Percentiles rank a stretch among this genome's conserved stretches.
These are phyloP conservation scores for Lagopus leucura DNA, from an alignment of 2,113 vertebrate species.

Conservation along the genomic window DNA sequence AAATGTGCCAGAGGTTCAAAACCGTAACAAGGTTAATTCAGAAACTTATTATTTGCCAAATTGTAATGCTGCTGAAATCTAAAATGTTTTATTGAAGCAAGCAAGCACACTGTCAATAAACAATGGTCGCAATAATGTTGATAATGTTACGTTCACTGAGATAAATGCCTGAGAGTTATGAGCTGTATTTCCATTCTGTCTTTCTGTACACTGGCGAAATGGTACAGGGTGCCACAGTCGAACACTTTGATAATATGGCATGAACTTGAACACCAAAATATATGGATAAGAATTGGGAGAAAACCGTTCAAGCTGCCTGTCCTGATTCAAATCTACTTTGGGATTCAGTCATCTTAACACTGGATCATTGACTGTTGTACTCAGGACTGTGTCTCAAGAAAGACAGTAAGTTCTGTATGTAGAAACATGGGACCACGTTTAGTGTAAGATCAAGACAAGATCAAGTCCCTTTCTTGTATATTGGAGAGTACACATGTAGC, in stretches of 20 bases:
- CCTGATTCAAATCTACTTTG: background rate
- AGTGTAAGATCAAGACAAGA: background rate
- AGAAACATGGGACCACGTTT: background rate
- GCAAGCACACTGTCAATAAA: constrained; percentile 23
- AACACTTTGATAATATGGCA: background rate
- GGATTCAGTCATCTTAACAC: background rate
- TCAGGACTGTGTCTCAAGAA: background rate
- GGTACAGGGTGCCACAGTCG: background rate
- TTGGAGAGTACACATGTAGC: background rate
- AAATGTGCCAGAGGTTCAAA: constrained; percentile 43
- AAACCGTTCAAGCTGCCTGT: background rate
- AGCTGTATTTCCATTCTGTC: background rate
- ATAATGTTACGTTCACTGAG: constrained; percentile 2
- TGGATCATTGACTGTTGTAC: background rate
- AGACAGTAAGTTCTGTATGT: background rate
- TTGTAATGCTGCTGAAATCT: constrained; percentile 5
- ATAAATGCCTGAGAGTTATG: background rate
- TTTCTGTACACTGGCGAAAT: background rate
- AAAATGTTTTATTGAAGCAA: constrained; percentile 7
- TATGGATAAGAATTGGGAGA: background rate
- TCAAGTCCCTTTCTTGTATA: background rate
- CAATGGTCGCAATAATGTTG: background rate
- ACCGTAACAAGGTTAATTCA: constrained; percentile 14
- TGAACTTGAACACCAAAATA: background rate
- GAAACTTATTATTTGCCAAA: constrained; percentile 40